Conservation (phyloP, 1,140 invertebrate genomes). For the Atta colombica region DNA sequence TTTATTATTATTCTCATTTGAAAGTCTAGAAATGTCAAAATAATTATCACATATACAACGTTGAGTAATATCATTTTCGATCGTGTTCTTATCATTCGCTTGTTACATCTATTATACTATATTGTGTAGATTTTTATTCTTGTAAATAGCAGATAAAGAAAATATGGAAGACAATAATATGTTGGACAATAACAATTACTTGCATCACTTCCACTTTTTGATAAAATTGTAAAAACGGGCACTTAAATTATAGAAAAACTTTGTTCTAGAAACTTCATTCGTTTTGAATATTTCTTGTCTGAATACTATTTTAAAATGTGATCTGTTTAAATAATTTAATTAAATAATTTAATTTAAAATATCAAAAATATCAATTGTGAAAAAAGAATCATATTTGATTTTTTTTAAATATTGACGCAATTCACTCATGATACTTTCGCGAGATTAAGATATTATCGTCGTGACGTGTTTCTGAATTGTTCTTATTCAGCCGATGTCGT, state of each 20-base stretch:
- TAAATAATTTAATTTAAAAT: background rate
- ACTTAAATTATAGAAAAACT: background rate
- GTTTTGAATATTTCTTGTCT: background rate
- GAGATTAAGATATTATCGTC: background rate
- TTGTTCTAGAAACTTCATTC: background rate
- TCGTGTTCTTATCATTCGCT: conserved; percentile 14
- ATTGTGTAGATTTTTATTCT: background rate
- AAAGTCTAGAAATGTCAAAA: no score
- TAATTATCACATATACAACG: no score
- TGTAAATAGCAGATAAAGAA: conserved; percentile 7
- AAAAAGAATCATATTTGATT: background rate
- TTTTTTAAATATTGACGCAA: background rate
- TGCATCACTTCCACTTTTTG: background rate
- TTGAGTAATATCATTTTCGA: background rate
- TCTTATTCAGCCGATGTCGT: background rate
- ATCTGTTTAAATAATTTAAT: background rate
- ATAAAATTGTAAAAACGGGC: background rate
- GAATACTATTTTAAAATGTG: background rate
- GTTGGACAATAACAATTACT: background rate
- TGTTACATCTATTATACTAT: background rate
- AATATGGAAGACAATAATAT: background rate
- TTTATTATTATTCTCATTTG: no score
- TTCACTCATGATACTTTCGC: background rate
- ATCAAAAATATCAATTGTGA: background rate
- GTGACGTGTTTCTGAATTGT: background rate